phyloP scores from a whole-genome alignment of 2,888 invertebrate species.

The Ellobium chinense region DNA sequence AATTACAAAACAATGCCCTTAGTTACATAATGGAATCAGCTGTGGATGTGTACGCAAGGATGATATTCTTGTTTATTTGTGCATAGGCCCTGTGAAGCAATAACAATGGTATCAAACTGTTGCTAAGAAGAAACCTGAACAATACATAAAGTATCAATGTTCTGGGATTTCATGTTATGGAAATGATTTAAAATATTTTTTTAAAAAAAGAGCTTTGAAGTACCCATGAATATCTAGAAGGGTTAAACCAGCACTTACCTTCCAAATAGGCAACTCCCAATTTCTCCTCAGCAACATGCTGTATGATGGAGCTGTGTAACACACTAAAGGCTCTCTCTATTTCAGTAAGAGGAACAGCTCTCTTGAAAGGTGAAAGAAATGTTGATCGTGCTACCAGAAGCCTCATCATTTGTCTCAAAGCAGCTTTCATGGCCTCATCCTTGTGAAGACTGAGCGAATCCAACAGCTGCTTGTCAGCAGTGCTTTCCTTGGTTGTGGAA shows the following conservation, averaged over 20 bases:
- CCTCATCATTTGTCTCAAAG: constrained; percentile 72
- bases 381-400: constrained; percentile 75
- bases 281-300: constrained; percentile 78
- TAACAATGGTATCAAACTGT: no score
- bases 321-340: constrained; percentile 77
- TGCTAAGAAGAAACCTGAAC: no score
- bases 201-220: no score
- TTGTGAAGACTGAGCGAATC: constrained; percentile 66
- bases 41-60: no score
- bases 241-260: constrained; percentile 57
- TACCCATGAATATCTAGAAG: no score
- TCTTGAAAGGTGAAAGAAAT: constrained; percentile 69
- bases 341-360: constrained; percentile 74
- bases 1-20: no score
- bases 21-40: no score
- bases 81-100: no score
- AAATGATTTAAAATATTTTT: no score
- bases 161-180: no score
- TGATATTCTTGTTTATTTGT: no score
- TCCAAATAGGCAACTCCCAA: constrained; percentile 76
- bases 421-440: constrained; percentile 67
- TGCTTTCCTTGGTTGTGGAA: constrained; percentile 58
- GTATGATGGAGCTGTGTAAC: constrained; percentile 72
- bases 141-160: no score
- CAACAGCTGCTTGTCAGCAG: constrained; percentile 59